These are phyloP conservation scores for Eleginops maclovinus DNA, from an alignment of 2,113 vertebrate genomes.

Conservation along the genomic window DNA sequence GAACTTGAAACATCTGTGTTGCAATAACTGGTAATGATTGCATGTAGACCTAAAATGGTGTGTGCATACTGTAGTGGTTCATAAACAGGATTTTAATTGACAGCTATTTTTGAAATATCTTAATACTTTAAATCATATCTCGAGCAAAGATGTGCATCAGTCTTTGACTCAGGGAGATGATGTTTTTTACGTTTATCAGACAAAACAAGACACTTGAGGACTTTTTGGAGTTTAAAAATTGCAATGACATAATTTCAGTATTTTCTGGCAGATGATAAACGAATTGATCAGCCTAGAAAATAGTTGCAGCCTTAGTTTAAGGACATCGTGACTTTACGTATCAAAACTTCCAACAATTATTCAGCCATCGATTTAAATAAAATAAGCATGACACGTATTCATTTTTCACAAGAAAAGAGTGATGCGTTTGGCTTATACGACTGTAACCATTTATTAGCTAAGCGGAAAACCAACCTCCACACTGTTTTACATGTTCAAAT, in stretches of 20 bases:
- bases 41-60: background rate
- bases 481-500: background rate
- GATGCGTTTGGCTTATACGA: background rate
- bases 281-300: background rate
- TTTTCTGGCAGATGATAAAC: background rate
- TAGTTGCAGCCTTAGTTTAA: background rate
- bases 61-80: too few relatives aligned
- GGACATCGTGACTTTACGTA: background rate
- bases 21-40: too few relatives aligned
- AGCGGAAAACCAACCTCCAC: background rate
- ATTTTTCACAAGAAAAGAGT: background rate
- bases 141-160: background rate
- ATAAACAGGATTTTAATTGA: background rate
- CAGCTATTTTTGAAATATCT: background rate
- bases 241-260: too few relatives aligned
- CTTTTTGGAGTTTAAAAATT: background rate
- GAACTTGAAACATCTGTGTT: background rate
- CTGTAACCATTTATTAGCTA: background rate
- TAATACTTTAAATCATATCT: background rate
- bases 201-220: background rate
- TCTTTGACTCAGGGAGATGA: background rate
- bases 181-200: background rate
- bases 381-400: background rate
- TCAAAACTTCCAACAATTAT: background rate
- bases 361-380: background rate